Base-by-base conservation (phyloP, 2,888 invertebrate species). In the Drosophila birchii region DNA sequence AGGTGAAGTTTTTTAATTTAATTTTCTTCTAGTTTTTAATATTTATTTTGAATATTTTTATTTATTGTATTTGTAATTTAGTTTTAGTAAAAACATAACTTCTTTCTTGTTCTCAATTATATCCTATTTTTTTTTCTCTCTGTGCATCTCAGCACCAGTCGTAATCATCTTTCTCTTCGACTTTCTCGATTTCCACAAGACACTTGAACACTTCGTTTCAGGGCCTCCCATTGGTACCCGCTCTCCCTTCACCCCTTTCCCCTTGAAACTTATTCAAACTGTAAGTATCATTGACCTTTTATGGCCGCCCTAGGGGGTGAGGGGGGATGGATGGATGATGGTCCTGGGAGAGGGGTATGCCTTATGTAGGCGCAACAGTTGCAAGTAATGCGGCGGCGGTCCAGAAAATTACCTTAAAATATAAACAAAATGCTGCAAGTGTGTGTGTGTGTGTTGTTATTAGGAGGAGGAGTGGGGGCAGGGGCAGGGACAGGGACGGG, bases 211-310 rank as follows among this genome's bases (percentile, higher is more conserved):
- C 86, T 83, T 78, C 18, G 59, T 56, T 57, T 9, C 56, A 23
- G 32, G 41, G 54, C 34, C 51, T 47, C 32, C 55, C 26, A 45
- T 18, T 18, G 34, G 41, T 14, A 23, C 41, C 47, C 45, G n/a
- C 20, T 34, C 39, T 14, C 7, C 39, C 29, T 23, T 26, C 20
- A 11, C 16, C 26, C 26, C 39, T 2, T 11, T 12, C 49, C 41
- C 36, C 14, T 43, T 34, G 44, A 34, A n/a, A 75, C 70, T 88
- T 82, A 76, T 83, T 83, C 86, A 88, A 86, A 86, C 88, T 86
- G 72, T 62, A 74, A 85, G 84, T 85, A 85, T 85, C 84, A 85
- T 85, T 85, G 89, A 85, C 84, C 84, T 88, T 76, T 88, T 62
- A 39, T 41, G 54, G 49, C 47, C n/a, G 34, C 45, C 49, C 36